These are phyloP conservation scores for Sphaerodactylus townsendi DNA, from an alignment of 2,113 vertebrate species.

Conservation along the genomic window DNA sequence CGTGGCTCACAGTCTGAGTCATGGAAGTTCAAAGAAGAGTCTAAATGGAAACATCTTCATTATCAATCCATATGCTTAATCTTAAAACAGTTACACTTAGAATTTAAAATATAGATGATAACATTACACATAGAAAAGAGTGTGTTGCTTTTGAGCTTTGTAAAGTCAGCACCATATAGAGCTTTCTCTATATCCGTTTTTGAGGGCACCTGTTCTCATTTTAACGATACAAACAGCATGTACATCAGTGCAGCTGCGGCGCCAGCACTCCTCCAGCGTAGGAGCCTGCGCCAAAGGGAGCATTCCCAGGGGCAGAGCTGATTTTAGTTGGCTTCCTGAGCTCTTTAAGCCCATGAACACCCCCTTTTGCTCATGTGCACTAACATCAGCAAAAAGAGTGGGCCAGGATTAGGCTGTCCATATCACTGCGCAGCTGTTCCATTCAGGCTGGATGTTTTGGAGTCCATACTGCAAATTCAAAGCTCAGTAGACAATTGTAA, in stretches of 20 bases:
- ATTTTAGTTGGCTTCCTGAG: too few relatives aligned
- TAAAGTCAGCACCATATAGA: not conserved
- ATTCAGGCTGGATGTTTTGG: not conserved
- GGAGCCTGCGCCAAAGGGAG: too few relatives aligned
- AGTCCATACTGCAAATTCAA: not conserved
- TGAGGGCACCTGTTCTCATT: not conserved
- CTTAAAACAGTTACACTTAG: not conserved
- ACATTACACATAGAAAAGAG: not conserved
- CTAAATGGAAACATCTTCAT: constrained; percentile 68
- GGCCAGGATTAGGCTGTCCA: too few relatives aligned
- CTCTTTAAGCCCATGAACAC: too few relatives aligned
- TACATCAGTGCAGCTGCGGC: too few relatives aligned
- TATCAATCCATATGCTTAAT: constrained; percentile 3
- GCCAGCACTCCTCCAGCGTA: too few relatives aligned
- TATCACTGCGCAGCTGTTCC: too few relatives aligned
- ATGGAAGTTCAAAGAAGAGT: constrained; percentile 87
- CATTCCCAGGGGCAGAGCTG: too few relatives aligned
- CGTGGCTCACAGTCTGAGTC: constrained; percentile 89
- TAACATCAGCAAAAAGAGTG: not conserved
- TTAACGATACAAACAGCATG: not conserved
- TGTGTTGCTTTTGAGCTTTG: too few relatives aligned
- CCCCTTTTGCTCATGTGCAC: too few relatives aligned
- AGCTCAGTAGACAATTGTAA: not conserved
- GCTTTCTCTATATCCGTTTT: not conserved
- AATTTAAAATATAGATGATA: not conserved